These are phyloP conservation scores for Epizoanthus scotinus DNA, from an alignment of 92 coral and sea anemone genomes.

Conservation along the genomic window DNA sequence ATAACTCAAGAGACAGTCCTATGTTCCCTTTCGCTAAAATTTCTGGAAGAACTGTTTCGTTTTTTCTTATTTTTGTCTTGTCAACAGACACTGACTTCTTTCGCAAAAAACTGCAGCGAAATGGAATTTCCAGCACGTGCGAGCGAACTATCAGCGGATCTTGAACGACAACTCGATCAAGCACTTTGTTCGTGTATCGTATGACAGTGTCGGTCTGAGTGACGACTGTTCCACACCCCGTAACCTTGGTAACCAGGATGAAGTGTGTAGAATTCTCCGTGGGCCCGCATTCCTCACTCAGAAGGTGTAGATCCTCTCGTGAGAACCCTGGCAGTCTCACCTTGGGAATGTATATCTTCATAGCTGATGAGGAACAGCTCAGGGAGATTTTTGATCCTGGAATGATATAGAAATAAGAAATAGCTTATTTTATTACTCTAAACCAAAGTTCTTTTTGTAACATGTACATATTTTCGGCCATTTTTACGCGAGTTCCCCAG, in stretches of 20 bases:
- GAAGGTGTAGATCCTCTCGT: conserved; percentile 33
- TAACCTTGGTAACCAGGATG: conserved; percentile 24
- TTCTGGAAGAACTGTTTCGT: conserved; percentile 23
- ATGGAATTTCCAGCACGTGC: conserved; percentile 21
- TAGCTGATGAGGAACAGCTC: conserved; percentile 24
- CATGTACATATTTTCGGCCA: too few species aligned
- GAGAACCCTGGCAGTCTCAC: not conserved
- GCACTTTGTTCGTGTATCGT: conserved; percentile 31
- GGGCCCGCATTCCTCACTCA: conserved; percentile 16
- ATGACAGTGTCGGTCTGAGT: conserved; percentile 28
- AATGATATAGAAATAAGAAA: not conserved
- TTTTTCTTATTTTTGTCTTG: conserved; percentile 16
- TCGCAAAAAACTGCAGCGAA: conserved; percentile 29
- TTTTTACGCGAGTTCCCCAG: too few species aligned
- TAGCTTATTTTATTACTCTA: too few species aligned
- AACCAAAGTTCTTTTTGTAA: too few species aligned
- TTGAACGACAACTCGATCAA: conserved; percentile 16
- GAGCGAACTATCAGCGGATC: conserved; percentile 15
- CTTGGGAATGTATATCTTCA: conserved; percentile 30
- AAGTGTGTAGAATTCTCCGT: conserved; percentile 18
- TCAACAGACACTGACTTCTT: conserved; percentile 7
- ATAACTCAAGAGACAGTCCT: conserved; percentile 6
- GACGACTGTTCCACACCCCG: conserved; percentile 20
- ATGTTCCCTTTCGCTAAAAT: conserved; percentile 21
- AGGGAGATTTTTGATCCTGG: conserved; percentile 31